Conservation (phyloP, 2,888 invertebrate genomes). For the Metopia argyrocephala region DNA sequence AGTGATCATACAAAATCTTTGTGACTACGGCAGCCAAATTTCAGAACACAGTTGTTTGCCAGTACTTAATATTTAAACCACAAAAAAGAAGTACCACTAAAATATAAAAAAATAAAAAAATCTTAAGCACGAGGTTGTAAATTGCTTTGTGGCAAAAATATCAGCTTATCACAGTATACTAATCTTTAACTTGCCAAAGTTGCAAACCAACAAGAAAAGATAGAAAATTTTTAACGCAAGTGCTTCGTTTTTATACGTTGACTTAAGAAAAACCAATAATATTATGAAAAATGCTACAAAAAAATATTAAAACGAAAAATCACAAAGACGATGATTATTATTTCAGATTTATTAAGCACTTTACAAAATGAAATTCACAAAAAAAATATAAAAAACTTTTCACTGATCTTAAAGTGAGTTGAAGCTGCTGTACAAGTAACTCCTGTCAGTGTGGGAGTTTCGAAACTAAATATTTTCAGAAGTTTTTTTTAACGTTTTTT, state of each 20-base stretch:
- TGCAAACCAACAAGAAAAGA: neutral
- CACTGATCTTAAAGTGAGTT: neutral
- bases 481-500: conserved; percentile 37
- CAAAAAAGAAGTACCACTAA: too few species aligned
- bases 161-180: conserved; percentile 51
- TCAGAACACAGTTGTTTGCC: neutral
- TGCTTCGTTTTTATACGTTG: conserved; percentile 20
- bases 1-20: too few species aligned
- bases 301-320: conserved; percentile 1
- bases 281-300: neutral
- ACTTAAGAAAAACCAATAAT: neutral
- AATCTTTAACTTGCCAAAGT: conserved; percentile 39
- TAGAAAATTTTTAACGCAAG: conserved; percentile 41
- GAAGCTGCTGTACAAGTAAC: neutral
- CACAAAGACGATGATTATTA: conserved; percentile 48
- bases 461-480: conserved; percentile 43
- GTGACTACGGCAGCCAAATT: too few species aligned
- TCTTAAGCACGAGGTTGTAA: conserved; percentile 55
- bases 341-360: conserved; percentile 48
- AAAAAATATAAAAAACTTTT: neutral
- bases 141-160: conserved; percentile 52
- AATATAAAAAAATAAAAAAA: conserved; percentile 1
- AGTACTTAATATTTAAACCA: neutral
- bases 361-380: conserved; percentile 24
- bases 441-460: conserved; percentile 50